Evolutionary conservation across 1,140 invertebrate species (phyloP).

Genomic region (Drosophila pandora): DNA sequence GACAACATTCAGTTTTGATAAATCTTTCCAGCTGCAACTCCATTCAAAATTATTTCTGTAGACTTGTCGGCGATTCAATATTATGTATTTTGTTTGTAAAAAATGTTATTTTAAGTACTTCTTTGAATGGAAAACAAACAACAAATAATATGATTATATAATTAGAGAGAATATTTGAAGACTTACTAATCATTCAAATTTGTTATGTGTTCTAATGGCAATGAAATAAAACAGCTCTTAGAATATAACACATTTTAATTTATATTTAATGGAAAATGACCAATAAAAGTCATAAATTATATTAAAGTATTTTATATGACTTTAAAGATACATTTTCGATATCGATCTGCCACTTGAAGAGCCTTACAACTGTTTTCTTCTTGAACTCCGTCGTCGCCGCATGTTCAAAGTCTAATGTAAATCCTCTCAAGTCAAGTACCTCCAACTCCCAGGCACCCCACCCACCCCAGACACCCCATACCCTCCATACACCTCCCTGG

Average conservation of each 20-base stretch:
- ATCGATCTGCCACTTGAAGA: constrained; percentile 1
- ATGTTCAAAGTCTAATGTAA: constrained; percentile 12
- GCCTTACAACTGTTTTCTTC: background rate
- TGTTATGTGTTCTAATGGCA: no score
- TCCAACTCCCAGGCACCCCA: constrained; percentile 25
- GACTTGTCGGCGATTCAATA: constrained; percentile 22
- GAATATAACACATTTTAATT: no score
- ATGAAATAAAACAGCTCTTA: no score
- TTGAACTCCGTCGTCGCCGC: background rate
- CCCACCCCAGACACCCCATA: background rate
- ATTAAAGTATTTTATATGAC: background rate
- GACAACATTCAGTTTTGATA: constrained; percentile 38
- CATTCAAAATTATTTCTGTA: background rate
- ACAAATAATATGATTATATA: no score
- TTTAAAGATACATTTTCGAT: constrained; percentile 1
- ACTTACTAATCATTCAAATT: no score
- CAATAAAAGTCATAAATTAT: background rate
- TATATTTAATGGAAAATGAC: no score
- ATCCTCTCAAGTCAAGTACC: constrained; percentile 36
- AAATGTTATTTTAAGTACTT: background rate
- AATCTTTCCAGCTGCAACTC: constrained; percentile 38
- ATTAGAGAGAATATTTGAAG: no score
- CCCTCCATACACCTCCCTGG: background rate
- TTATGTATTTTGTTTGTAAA: constrained; percentile 1
- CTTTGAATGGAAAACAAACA: no score